Evolutionary conservation across 2,888 invertebrate genomes (phyloP).

Genomic region (Drosophila mayaguana): DNA sequence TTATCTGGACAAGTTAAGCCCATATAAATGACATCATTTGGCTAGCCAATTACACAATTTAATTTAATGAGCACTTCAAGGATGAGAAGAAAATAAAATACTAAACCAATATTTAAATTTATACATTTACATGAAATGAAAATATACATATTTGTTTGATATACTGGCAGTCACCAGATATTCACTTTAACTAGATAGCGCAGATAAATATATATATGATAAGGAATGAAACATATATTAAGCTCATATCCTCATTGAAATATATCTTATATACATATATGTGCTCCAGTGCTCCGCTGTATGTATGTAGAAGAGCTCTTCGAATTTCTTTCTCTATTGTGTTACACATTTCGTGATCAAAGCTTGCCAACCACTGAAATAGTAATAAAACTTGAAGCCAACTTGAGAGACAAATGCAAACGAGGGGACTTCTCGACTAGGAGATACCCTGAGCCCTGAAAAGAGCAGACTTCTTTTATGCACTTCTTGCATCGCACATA

Average conservation of each 20-base stretch:
- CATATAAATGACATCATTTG: slow-evolving; percentile 59
- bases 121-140: background rate
- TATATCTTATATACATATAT: no score
- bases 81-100: background rate
- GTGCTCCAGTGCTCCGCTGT: background rate
- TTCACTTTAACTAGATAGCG: no score
- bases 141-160: background rate
- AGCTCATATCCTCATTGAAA: background rate
- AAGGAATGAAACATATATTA: background rate
- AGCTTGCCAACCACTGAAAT: background rate
- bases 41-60: slow-evolving; percentile 15
- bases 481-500: no score
- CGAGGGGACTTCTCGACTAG: no score
- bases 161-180: no score
- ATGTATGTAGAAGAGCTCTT: background rate
- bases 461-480: no score
- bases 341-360: background rate
- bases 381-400: background rate
- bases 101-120: background rate
- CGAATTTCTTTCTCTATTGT: no score
- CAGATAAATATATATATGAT: background rate
- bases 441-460: no score
- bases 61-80: no score
- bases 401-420: background rate
- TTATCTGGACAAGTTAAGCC: slow-evolving; percentile 56